Conservation (phyloP, 2,888 invertebrate genomes). For the Campoletis raptor region DNA sequence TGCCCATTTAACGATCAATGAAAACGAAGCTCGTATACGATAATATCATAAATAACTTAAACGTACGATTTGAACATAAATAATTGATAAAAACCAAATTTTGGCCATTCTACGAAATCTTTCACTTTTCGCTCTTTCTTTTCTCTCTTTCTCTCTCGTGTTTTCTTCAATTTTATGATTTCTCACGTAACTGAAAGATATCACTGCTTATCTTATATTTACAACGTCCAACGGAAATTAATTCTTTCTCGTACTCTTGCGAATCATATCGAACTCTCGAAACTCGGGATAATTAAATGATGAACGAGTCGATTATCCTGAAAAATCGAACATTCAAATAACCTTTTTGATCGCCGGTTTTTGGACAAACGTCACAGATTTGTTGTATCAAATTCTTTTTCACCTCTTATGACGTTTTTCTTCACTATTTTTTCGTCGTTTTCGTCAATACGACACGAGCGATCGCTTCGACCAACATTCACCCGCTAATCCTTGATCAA, state of each 20-base stretch:
- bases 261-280: background rate
- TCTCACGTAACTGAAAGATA: conserved; percentile 60
- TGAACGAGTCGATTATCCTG: background rate
- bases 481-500: background rate
- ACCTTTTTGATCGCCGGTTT: background rate
- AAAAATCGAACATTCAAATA: background rate
- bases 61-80: conserved; percentile 61
- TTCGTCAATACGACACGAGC: background rate
- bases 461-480: no score
- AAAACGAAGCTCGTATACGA: conserved; percentile 65
- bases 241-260: conserved; percentile 7
- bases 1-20: conserved; percentile 17
- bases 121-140: conserved; percentile 7
- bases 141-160: conserved; percentile 7
- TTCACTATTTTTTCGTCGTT: background rate
- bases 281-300: conserved; percentile 10
- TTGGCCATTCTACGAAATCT: conserved; percentile 50
- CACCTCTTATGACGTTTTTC: background rate
- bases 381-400: background rate
- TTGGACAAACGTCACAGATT: background rate
- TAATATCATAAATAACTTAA: conserved; percentile 69
- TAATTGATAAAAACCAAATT: conserved; percentile 62
- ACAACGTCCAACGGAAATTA: conserved; percentile 46
- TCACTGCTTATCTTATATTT: conserved; percentile 66
- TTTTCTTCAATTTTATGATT: conserved; percentile 1